Conservation (phyloP, 2,113 vertebrate genomes). For the Hyperopisus bebe region DNA sequence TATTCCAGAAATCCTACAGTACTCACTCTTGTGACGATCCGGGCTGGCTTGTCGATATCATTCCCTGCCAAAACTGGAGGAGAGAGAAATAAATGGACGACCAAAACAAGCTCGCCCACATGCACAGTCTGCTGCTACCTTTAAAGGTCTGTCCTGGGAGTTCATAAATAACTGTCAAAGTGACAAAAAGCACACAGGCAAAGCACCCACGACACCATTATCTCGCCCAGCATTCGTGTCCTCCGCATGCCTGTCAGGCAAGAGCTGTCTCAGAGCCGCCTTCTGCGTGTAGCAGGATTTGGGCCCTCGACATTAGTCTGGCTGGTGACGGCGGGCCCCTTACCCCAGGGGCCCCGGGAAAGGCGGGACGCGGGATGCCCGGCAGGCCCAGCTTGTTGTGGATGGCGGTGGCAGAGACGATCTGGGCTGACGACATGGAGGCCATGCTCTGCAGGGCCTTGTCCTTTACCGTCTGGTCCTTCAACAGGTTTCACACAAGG, state of each 20-base stretch:
- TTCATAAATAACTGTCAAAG: slow-evolving; percentile 28
- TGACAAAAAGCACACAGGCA: slow-evolving; percentile 35
- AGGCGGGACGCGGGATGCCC: slow-evolving; percentile 91
- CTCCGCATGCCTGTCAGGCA: slow-evolving; percentile 57
- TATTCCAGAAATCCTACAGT: neutral
- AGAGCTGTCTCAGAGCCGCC: slow-evolving; percentile 45
- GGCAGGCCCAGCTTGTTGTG: slow-evolving; percentile 99
- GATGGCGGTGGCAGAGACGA: slow-evolving; percentile 97
- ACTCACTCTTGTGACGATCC: slow-evolving; percentile 99
- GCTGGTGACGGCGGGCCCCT: slow-evolving; percentile 51
- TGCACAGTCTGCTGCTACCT: slow-evolving; percentile 24
- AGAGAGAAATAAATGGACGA: slow-evolving; percentile 46
- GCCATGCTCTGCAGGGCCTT: slow-evolving; percentile 99
- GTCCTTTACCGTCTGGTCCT: slow-evolving; percentile 99
- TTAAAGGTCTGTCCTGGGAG: slow-evolving; percentile 33
- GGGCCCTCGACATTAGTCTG: slow-evolving; percentile 13
- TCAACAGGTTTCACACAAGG: slow-evolving; percentile 79
- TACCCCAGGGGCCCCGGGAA: slow-evolving; percentile 93
- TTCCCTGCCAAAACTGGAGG: slow-evolving; percentile 92
- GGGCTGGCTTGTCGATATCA: slow-evolving; percentile 92
- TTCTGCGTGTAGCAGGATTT: slow-evolving; percentile 52
- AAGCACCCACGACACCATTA: slow-evolving; percentile 43
- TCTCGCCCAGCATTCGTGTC: slow-evolving; percentile 51
- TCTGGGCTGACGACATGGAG: slow-evolving; percentile 99
- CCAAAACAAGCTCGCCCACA: slow-evolving; percentile 27